Percentiles rank a stretch among this genome's conserved stretches.
Evolutionary conservation across 2,888 invertebrate genomes (phyloP).

Genomic region (Eupeodes latifasciatus): DNA sequence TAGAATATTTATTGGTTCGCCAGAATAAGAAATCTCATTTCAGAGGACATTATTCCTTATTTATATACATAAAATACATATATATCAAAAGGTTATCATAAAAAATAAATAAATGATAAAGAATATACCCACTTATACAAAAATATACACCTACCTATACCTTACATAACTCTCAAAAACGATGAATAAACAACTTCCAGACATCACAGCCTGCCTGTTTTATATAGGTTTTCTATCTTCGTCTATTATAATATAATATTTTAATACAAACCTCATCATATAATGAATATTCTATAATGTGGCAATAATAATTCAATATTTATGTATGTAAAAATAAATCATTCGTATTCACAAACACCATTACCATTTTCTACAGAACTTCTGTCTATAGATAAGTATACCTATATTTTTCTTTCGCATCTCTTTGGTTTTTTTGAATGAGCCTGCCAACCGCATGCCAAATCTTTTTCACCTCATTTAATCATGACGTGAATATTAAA

Average conservation of each 20-base stretch:
- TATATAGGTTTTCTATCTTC: neutral
- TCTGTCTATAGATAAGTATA: neutral
- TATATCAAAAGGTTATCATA: no score
- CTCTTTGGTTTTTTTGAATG: slow-evolving; percentile 29
- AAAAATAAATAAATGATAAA: no score
- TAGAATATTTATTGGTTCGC: no score
- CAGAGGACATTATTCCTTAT: no score
- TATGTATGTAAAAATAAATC: slow-evolving; percentile 63
- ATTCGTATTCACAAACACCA: slow-evolving; percentile 49
- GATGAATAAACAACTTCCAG: neutral
- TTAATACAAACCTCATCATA: slow-evolving; percentile 41
- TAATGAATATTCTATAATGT: slow-evolving; percentile 49
- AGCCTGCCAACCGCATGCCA: slow-evolving; percentile 43
- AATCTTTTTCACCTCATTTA: slow-evolving; percentile 61
- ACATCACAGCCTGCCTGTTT: neutral
- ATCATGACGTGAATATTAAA: slow-evolving; percentile 66
- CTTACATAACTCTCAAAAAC: neutral
- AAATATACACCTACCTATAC: no score
- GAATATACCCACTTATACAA: no score
- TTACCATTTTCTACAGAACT: slow-evolving; percentile 51
- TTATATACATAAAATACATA: no score
- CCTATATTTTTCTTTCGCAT: neutral
- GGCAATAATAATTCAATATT: slow-evolving; percentile 59
- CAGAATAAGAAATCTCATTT: no score
- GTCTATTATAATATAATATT: neutral